phyloP scores from a whole-genome alignment of 92 coral and sea anemone species.

The Virgularia gustaviana region DNA sequence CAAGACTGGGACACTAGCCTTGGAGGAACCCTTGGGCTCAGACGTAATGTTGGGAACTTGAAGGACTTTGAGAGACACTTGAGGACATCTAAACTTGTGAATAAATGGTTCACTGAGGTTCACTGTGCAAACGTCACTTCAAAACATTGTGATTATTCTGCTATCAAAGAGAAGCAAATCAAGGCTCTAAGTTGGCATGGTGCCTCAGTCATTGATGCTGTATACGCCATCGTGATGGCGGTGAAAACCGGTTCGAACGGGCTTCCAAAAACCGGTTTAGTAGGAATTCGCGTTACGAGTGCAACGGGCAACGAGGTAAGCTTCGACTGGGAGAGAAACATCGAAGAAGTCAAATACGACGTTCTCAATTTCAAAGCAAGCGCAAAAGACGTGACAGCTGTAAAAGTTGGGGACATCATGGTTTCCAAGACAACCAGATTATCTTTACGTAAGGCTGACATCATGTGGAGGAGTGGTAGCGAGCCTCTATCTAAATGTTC shows the following conservation, averaged over 20 bases:
- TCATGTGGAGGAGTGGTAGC: slow-evolving; percentile 68
- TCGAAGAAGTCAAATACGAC: slow-evolving; percentile 55
- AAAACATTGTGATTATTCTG: not conserved
- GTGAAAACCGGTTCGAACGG: slow-evolving; percentile 17
- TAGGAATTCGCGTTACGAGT: slow-evolving; percentile 49
- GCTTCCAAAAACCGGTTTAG: slow-evolving; percentile 15
- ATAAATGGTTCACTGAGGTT: not conserved
- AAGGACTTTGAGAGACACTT: slow-evolving; percentile 15
- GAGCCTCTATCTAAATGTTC: slow-evolving; percentile 70
- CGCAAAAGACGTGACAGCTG: not conserved
- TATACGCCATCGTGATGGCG: slow-evolving; percentile 66
- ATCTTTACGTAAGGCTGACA: not conserved
- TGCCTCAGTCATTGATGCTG: slow-evolving; percentile 78
- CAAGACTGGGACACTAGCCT: slow-evolving; percentile 1
- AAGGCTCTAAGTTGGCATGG: slow-evolving; percentile 38
- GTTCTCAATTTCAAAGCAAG: slow-evolving; percentile 54
- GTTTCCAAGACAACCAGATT: not conserved
- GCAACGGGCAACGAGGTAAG: slow-evolving; percentile 66
- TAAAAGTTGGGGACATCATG: slow-evolving; percentile 22
- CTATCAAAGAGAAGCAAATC: not conserved
- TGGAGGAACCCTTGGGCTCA: slow-evolving; percentile 26
- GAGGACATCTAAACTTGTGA: not conserved
- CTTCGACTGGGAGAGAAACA: slow-evolving; percentile 56
- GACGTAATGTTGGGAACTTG: slow-evolving; percentile 15
- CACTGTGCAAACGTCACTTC: not conserved